Percentiles rank a stretch among this genome's conserved stretches.
Conservation (phyloP, 2,113 vertebrate genomes). For the Chamaea fasciata region DNA sequence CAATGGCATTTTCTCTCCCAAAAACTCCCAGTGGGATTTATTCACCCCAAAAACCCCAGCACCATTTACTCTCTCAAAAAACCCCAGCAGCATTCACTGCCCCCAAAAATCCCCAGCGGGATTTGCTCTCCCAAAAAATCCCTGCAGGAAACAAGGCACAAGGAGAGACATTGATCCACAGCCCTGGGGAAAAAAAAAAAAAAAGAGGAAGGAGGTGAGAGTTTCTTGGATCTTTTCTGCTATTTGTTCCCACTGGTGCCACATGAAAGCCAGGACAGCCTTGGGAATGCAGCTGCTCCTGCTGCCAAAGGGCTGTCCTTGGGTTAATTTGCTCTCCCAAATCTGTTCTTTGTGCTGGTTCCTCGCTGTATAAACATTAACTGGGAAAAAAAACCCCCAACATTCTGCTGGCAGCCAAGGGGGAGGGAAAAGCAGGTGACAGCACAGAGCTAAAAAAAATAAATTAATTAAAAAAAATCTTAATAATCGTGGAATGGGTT, state of each 20-base stretch:
- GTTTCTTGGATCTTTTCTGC: not conserved
- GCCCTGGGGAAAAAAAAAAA: not conserved
- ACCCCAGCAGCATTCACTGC: too few relatives aligned
- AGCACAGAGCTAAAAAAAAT: not conserved
- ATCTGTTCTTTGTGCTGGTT: not conserved
- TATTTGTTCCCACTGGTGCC: rapidly evolving
- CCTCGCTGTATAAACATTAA: not conserved
- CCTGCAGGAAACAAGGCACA: not conserved
- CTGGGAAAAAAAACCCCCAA: not conserved
- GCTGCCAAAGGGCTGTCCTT: not conserved
- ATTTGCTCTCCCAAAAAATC: not conserved
- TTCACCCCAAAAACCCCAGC: too few relatives aligned
- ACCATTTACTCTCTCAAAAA: too few relatives aligned
- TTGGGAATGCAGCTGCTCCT: not conserved
- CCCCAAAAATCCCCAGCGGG: too few relatives aligned
- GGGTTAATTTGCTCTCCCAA: not conserved
- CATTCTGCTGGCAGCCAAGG: not conserved
- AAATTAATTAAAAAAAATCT: too few relatives aligned
- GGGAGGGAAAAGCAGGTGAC: not conserved
- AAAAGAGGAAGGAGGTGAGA: not conserved
- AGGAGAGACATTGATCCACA: rapidly evolving
- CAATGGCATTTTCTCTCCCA: not conserved
- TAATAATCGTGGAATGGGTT: rapidly evolving
- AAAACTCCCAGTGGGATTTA: not conserved
- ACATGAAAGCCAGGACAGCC: not conserved